These are phyloP conservation scores for Sinonovacula constricta DNA, from an alignment of 1,140 invertebrate genomes.

Conservation along the genomic window DNA sequence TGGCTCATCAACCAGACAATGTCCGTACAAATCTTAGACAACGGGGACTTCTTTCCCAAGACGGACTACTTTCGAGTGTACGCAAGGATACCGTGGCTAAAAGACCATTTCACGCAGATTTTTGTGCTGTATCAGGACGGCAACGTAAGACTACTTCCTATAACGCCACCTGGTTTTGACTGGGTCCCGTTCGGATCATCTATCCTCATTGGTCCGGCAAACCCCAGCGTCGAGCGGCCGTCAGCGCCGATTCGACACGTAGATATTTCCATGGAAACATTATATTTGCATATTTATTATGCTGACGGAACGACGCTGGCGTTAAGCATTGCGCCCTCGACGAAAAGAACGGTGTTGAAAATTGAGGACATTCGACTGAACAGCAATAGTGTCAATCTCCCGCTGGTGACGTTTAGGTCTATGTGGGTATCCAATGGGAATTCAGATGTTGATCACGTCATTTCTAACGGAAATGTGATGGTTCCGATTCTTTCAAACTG, in stretches of 20 bases:
- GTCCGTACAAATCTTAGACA: conserved; percentile 44
- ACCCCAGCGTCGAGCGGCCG: conserved; percentile 30
- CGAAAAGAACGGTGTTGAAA: conserved; percentile 37
- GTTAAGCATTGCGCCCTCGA: conserved; percentile 40
- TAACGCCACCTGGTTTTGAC: conserved; percentile 49
- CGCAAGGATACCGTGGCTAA: conserved; percentile 51
- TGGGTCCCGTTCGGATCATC: conserved; percentile 58
- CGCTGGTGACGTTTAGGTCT: conserved; percentile 53
- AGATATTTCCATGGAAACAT: conserved; percentile 46
- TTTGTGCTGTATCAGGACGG: conserved; percentile 55
- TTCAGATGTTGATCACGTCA: conserved; percentile 60
- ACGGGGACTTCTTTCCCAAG: conserved; percentile 9
- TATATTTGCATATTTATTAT: conserved; percentile 49
- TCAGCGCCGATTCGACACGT: conserved; percentile 52
- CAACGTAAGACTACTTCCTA: conserved; percentile 39
- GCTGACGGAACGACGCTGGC: conserved; percentile 35
- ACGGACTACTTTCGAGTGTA: conserved; percentile 39
- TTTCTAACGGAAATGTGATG: conserved; percentile 51
- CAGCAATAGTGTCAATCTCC: conserved; percentile 16
- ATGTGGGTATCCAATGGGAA: conserved; percentile 63
- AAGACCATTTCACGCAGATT: conserved; percentile 43
- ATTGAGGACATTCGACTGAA: conserved; percentile 48
- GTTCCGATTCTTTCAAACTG: conserved; percentile 50
- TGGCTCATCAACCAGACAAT: conserved; percentile 27
- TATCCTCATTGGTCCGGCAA: conserved; percentile 52